Percentiles rank a stretch among this genome's conserved stretches.
Conservation (phyloP, 2,113 vertebrate species). For the Calyptommatus sinebrachiatus region DNA sequence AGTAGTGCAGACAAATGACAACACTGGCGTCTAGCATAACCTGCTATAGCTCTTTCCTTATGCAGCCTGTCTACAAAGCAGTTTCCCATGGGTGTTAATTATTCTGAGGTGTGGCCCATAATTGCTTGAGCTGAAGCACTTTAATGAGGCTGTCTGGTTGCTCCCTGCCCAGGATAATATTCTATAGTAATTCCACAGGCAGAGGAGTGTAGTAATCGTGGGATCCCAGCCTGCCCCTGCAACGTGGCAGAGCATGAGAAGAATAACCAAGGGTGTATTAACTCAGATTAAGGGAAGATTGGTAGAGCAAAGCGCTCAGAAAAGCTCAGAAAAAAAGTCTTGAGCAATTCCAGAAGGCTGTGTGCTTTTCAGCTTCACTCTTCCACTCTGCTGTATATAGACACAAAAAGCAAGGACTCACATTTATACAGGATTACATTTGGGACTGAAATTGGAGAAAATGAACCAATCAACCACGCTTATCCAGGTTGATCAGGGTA, state of each 20-base stretch:
- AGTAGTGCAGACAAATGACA: background rate
- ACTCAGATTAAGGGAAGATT: background rate
- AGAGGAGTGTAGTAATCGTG: conserved; percentile 18
- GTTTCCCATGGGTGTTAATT: conserved; percentile 34
- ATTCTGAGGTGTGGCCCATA: conserved; percentile 31
- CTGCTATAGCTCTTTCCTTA: conserved; percentile 20
- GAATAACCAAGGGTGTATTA: background rate
- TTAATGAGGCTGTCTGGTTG: conserved; percentile 36
- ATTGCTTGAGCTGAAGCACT: conserved; percentile 24
- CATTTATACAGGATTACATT: background rate
- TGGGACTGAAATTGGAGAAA: background rate
- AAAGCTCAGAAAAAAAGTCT: too few species aligned
- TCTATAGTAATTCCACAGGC: conserved; percentile 21
- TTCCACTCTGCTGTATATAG: background rate
- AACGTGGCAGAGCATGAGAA: background rate
- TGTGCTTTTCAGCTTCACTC: background rate
- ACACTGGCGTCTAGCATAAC: conserved; percentile 14
- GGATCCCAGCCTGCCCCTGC: conserved; percentile 10
- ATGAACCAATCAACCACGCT: background rate
- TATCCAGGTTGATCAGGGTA: background rate
- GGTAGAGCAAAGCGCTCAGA: background rate
- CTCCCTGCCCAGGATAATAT: conserved; percentile 25
- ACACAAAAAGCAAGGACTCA: background rate
- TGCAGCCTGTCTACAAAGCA: conserved; percentile 31
- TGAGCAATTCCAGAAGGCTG: background rate